These are phyloP conservation scores for Pomatorhinus ruficollis DNA, from an alignment of 2,113 vertebrate genomes.

Conservation along the genomic window DNA sequence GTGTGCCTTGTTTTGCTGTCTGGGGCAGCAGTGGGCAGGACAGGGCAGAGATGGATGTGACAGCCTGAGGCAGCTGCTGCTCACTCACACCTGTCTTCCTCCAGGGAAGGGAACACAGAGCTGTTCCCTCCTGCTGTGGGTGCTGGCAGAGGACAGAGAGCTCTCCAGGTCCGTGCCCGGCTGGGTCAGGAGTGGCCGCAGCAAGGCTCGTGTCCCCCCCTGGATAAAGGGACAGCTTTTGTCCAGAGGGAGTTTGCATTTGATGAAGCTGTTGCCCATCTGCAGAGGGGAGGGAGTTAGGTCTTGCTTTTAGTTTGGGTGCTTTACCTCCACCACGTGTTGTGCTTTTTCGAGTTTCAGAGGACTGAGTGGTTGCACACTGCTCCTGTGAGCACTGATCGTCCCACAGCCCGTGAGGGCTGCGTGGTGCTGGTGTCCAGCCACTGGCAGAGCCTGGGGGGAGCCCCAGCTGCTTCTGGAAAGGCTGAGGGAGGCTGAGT, in stretches of 20 bases:
- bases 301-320: neutral
- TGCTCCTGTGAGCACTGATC: neutral
- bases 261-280: neutral
- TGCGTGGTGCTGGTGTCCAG: neutral
- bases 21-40: neutral
- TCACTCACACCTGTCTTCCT: neutral
- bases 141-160: neutral
- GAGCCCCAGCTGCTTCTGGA: neutral
- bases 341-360: neutral
- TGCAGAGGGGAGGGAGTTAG: neutral
- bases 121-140: fast-evolving
- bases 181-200: neutral
- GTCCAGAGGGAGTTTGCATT: neutral
- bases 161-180: fast-evolving
- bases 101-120: fast-evolving
- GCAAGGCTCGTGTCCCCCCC: fast-evolving
- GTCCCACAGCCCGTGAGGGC: fast-evolving
- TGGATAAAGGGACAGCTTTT: neutral
- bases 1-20: neutral
- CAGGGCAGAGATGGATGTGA: fast-evolving
- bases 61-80: neutral
- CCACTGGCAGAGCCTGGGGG: neutral
- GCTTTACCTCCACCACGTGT: neutral
- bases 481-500: neutral
- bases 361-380: fast-evolving